Evolutionary conservation across 2,113 vertebrate genomes (phyloP), one percentile per base, ranked within the genome.

Genomic region (Noturus placidus): DNA sequence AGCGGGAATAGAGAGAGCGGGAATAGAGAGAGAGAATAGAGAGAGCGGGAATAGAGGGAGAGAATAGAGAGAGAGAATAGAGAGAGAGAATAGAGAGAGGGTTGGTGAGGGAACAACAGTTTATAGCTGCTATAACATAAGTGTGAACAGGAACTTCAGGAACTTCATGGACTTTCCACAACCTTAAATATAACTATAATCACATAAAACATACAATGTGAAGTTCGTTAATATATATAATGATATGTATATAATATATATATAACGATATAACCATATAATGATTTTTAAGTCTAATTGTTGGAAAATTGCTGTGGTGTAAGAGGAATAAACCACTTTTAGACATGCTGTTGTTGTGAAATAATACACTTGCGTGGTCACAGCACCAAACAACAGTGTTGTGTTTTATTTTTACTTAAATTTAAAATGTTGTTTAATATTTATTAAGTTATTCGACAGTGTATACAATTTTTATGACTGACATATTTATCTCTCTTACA

Each of bases 401-500:
- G 0, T 10, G 0, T 10, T 50, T 54, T 13, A 13, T 65, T n/a
- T 65, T 65, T 13, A 27, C 0, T 14, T 20, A 30, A 67, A 67
- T 30, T 14, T 70, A 35, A 19, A 35, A 70, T 35, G 0, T 19
- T 35, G 2, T 20, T 35, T 35, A 70, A 20, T 69, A 10, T 70
- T 19, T 35, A 13, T 70, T 17, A 33, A 70, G 30, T 35, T 33
- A 33, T 38, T 72, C 9, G 19, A 42, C 35, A 22, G 17, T 10
- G 35, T 2, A 72, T 20, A 42, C 4, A 33, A 63, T 13, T 33
- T 30, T 69, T 33, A 33, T 69, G 2, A 19, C 42, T 76, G 72
- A 25, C 13, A 27, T 46, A 46, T 15, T 46, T n/a, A 17, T 52
- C 46, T 78, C 46, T 90, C 25, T 87, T 69, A 42, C 76, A 88